phyloP scores from a whole-genome alignment of 2,888 invertebrate genomes.

The Parelbella ahira region DNA sequence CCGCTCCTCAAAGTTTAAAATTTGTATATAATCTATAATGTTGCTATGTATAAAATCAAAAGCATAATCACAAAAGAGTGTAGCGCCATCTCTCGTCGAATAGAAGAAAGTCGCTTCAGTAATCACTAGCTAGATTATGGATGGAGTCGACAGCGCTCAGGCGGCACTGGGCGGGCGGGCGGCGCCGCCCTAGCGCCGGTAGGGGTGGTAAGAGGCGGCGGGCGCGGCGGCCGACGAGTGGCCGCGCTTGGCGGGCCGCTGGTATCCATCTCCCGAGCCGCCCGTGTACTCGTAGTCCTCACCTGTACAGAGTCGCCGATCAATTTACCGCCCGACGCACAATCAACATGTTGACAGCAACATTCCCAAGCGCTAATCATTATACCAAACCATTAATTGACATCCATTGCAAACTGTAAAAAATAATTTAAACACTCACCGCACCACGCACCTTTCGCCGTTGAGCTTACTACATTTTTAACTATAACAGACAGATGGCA shows the following conservation, averaged over 20 bases:
- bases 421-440: slow-evolving; percentile 60
- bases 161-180: neutral
- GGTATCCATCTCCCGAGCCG: slow-evolving; percentile 73
- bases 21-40: too few species aligned
- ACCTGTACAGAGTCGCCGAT: slow-evolving; percentile 42
- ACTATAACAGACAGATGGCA: too few species aligned
- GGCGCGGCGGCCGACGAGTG: slow-evolving; percentile 58
- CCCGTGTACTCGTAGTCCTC: slow-evolving; percentile 76
- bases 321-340: slow-evolving; percentile 5
- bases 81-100: slow-evolving; percentile 2
- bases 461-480: slow-evolving; percentile 39
- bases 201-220: slow-evolving; percentile 74
- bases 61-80: too few species aligned
- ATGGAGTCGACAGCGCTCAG: neutral
- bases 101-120: neutral
- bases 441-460: slow-evolving; percentile 71
- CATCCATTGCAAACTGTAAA: slow-evolving; percentile 26
- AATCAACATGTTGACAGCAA: slow-evolving; percentile 9
- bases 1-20: too few species aligned
- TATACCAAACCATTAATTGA: slow-evolving; percentile 17
- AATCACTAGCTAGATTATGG: too few species aligned
- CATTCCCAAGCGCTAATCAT: slow-evolving; percentile 24
- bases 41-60: too few species aligned
- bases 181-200: slow-evolving; percentile 64
- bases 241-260: slow-evolving; percentile 69